Evolutionary conservation across 2,888 invertebrate genomes (phyloP), one percentile per base, ranked within the genome.

Genomic region (Pollenia griseotomentosa): DNA sequence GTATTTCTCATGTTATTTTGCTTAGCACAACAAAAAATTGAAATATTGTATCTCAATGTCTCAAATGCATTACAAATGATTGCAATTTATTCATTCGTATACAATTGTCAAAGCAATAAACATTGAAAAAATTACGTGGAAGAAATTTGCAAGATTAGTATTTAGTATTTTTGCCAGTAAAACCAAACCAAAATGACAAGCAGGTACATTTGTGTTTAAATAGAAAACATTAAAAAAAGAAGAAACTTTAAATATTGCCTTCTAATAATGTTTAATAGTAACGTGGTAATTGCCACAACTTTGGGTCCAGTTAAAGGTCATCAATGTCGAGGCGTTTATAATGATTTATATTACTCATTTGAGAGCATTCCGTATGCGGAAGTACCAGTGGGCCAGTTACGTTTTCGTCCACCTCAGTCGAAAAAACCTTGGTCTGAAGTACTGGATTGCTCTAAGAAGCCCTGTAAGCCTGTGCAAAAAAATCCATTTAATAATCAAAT

Each of bases 351-450:
- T 66, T 91, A 89, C n/a, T 91, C 91, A 33, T 93, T 93, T 53
- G 93, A 93, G 83, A 90, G 91, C 7, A 91, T 93, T 48, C 93
- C 93, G 0, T 93, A 90, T 88, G 93, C 92, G 3, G 90, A 92
- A 87, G 91, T 91, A 0, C 93, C 93, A 2, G 6, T 93, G 66
- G 92, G 91, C 2, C 89, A 91, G 14, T 83, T 93, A 44, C 88
- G 93, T n/a, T 93, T 93, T 57, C 90, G 89, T 90, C 93, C 94
- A 55, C 94, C 94, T 0, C 90, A 92, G 74, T 92, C 93, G 7
- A 91, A 91, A 1, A 89, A 90, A 11, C 87, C 92, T 4, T 95
- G 94, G 95, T 81, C 86, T 0, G 93, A 92, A 0, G 85, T 94
- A 0, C 89, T 91, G 65, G 93, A 94, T 87, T 94, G 94, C 10